A percentile compares a stretch with the other conserved stretches of the same genome.
These are phyloP conservation scores for Acanthosepion lycidas DNA, from an alignment of 2,888 invertebrate genomes.

Conservation along the genomic window DNA sequence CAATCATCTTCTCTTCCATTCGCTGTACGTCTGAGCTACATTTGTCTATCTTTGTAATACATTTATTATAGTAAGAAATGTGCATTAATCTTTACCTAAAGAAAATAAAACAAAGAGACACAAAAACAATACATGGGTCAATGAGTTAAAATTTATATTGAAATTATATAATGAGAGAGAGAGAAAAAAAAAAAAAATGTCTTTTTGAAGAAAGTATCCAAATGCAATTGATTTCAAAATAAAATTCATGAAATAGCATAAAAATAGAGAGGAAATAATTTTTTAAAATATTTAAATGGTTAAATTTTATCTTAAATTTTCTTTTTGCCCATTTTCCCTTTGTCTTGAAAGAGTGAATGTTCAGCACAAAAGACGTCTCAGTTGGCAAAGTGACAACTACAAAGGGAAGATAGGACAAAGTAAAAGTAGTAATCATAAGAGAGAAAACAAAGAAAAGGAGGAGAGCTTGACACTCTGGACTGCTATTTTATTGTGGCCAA, in stretches of 20 bases:
- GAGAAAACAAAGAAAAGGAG: neutral
- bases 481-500: neutral
- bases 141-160: constrained; percentile 15
- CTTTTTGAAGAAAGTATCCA: neutral
- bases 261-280: neutral
- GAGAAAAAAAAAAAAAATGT: neutral
- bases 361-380: neutral
- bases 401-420: neutral
- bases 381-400: neutral
- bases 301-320: neutral
- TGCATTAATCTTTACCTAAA: neutral
- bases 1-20: no score
- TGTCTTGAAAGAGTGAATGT: neutral
- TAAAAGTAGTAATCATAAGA: neutral
- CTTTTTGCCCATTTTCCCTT: neutral
- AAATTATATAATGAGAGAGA: neutral
- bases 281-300: neutral
- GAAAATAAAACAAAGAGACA: neutral
- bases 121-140: neutral
- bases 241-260: no score
- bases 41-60: neutral
- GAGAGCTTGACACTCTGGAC: neutral
- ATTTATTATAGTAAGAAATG: neutral
- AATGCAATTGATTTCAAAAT: no score
- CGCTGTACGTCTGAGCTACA: no score